Conservation (phyloP, 2,888 invertebrate genomes). For the Drosophila neonasuta region DNA sequence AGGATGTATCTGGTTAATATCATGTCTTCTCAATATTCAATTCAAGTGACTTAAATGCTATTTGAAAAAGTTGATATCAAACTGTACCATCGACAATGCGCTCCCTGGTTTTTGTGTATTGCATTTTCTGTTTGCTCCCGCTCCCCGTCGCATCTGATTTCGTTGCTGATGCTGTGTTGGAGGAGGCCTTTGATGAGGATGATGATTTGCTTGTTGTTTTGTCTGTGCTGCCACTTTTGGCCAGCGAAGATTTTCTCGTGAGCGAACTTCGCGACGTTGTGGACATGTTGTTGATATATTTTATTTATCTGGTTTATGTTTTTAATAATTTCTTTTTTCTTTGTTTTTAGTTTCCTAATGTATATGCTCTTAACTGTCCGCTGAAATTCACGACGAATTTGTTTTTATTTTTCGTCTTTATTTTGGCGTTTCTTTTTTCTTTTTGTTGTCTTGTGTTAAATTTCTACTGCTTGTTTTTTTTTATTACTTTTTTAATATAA, state of each 20-base stretch:
- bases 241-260: slow-evolving; percentile 68
- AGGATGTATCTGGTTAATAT: neutral
- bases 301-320: slow-evolving; percentile 49
- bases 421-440: slow-evolving; percentile 33
- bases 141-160: slow-evolving; percentile 45
- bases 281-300: slow-evolving; percentile 65
- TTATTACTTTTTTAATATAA: slow-evolving; percentile 51
- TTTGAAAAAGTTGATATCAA: neutral
- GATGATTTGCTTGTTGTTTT: slow-evolving; percentile 56
- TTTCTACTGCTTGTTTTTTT: slow-evolving; percentile 42
- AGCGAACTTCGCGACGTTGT: slow-evolving; percentile 72
- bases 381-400: slow-evolving; percentile 50
- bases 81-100: slow-evolving; percentile 78
- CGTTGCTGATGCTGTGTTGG: slow-evolving; percentile 38
- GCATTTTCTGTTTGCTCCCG: slow-evolving; percentile 78
- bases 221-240: slow-evolving; percentile 62
- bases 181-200: slow-evolving; percentile 32
- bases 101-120: slow-evolving; percentile 79
- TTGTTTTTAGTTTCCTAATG: slow-evolving; percentile 21
- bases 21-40: neutral
- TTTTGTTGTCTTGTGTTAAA: slow-evolving; percentile 7
- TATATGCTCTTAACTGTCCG: slow-evolving; percentile 34
- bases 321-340: slow-evolving; percentile 40
- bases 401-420: slow-evolving; percentile 29
- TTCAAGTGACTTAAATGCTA: neutral